Conservation (phyloP, 2,113 vertebrate genomes). For the Madoqua kirkii region DNA sequence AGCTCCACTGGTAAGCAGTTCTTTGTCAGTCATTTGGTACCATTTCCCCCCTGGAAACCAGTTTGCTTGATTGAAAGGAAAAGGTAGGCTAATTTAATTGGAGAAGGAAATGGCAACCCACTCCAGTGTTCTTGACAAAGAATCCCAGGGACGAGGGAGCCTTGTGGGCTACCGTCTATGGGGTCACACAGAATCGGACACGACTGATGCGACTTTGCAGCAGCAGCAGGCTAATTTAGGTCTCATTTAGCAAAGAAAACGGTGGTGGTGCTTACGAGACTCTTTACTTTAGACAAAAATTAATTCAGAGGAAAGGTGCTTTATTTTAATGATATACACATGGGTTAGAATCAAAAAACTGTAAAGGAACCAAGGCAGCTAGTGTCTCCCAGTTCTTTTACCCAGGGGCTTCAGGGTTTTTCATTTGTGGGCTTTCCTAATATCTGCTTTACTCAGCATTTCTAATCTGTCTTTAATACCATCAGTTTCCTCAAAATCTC, state of each 20-base stretch:
- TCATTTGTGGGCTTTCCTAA: background rate
- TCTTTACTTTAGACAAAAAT: background rate
- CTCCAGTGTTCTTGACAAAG: no score
- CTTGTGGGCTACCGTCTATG: no score
- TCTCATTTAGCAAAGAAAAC: background rate
- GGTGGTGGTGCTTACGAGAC: background rate
- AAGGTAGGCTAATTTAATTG: background rate
- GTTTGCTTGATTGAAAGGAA: slow-evolving; percentile 2
- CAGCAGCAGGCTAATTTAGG: background rate
- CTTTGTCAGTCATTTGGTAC: background rate
- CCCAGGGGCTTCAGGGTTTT: background rate
- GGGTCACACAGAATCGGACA: no score
- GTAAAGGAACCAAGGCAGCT: background rate
- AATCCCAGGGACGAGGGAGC: no score
- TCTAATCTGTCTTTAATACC: background rate
- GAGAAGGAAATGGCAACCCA: no score
- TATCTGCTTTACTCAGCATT: background rate
- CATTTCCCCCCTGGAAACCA: background rate
- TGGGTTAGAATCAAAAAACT: slow-evolving; percentile 16
- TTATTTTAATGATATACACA: background rate
- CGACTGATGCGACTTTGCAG: no score
- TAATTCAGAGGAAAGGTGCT: background rate
- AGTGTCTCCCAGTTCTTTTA: background rate
- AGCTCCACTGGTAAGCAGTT: background rate
- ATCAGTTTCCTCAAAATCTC: background rate